These are phyloP conservation scores for Urocolius indicus DNA, from an alignment of 2,113 vertebrate species.

Conservation along the genomic window DNA sequence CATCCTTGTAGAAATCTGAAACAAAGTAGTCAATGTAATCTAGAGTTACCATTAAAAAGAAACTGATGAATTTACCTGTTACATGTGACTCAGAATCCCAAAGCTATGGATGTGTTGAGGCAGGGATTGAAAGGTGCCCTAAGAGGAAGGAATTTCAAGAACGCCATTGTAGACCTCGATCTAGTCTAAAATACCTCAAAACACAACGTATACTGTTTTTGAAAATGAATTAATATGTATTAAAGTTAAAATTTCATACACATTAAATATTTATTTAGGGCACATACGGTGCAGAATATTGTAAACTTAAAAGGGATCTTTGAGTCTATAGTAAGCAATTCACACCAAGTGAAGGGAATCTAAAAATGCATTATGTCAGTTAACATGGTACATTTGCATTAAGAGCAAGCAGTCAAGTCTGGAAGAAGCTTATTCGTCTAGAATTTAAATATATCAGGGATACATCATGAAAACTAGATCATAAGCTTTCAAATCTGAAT, in stretches of 20 bases:
- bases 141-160: not conserved
- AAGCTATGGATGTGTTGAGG: not conserved
- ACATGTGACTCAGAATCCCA: not conserved
- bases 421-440: not conserved
- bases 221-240: not conserved
- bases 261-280: not conserved
- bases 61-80: not conserved
- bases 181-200: not conserved
- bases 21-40: not conserved
- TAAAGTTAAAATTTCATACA: not conserved
- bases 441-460: not conserved
- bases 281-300: not conserved
- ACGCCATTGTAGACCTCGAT: not conserved
- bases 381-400: not conserved
- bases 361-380: not conserved
- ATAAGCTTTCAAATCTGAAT: conserved; percentile 18
- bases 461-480: not conserved
- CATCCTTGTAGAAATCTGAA: not conserved
- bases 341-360: not conserved
- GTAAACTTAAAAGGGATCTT: not conserved
- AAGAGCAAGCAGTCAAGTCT: not conserved
- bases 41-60: not conserved
- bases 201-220: not conserved
- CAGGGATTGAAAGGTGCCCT: not conserved
- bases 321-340: not conserved